These are phyloP conservation scores for Conus canariensis DNA, from an alignment of 2,888 invertebrate genomes.

Conservation along the genomic window DNA sequence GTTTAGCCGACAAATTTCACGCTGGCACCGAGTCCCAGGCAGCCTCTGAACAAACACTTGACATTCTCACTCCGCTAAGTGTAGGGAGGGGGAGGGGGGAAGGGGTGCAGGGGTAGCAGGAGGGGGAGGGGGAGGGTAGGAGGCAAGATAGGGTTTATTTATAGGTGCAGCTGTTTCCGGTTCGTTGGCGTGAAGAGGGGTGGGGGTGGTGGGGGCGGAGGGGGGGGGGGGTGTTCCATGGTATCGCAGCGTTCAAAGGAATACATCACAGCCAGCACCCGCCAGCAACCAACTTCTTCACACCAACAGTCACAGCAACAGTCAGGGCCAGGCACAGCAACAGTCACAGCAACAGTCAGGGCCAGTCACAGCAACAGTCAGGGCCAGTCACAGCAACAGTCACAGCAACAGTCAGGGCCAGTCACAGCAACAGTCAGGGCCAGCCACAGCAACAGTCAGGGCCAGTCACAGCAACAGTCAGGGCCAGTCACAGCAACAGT, in stretches of 20 bases:
- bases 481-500: too few species aligned
- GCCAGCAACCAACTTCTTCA: too few species aligned
- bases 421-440: too few species aligned
- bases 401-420: too few species aligned
- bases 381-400: too few species aligned
- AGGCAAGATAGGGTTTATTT: not conserved
- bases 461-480: too few species aligned
- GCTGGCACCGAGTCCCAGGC: constrained; percentile 5
- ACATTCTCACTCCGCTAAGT: constrained; percentile 1
- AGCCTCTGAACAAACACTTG: not conserved
- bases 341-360: too few species aligned
- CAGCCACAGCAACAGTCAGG: too few species aligned
- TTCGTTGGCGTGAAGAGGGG: not conserved
- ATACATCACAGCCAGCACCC: not conserved
- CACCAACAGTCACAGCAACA: too few species aligned
- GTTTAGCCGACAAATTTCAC: not conserved
- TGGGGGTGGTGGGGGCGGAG: not conserved
- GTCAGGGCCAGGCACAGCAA: too few species aligned
- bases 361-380: too few species aligned
- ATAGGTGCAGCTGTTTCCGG: not conserved
- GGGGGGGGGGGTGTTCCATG: not conserved
- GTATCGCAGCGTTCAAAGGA: not conserved
- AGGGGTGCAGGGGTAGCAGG: not conserved
- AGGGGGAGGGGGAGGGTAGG: not conserved
- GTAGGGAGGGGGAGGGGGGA: not conserved